Evolutionary conservation across 2,888 invertebrate genomes (phyloP).

Genomic region (Eurytoma californica): DNA sequence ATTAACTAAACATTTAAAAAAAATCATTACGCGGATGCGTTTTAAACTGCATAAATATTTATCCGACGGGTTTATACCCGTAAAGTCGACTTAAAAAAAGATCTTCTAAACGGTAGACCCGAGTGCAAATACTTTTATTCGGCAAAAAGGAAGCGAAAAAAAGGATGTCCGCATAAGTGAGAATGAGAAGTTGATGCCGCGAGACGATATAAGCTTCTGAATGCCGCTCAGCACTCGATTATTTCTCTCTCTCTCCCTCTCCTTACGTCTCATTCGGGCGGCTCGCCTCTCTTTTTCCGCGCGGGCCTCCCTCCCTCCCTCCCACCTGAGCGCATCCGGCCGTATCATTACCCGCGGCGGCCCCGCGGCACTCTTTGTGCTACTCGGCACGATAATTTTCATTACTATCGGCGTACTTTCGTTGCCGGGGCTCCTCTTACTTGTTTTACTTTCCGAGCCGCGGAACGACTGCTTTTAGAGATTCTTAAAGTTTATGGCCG

Average conservation of each 20-base stretch:
- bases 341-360: conserved; percentile 68
- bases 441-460: conserved; percentile 44
- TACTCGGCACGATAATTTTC: conserved; percentile 65
- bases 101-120: no score
- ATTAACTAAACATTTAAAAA: no score
- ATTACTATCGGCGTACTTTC: conserved; percentile 65
- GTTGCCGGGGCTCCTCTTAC: conserved; percentile 17
- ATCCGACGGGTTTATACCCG: no score
- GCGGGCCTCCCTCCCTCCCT: conserved; percentile 16
- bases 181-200: conserved; percentile 3
- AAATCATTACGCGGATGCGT: no score
- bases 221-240: conserved; percentile 31
- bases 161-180: conserved; percentile 5
- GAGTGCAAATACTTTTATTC: no score
- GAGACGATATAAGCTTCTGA: conserved; percentile 38
- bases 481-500: conserved; percentile 48
- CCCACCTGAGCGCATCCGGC: conserved; percentile 48
- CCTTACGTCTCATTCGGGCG: conserved; percentile 46
- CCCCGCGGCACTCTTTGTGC: conserved; percentile 69
- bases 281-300: conserved; percentile 41
- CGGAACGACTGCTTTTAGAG: conserved; percentile 50
- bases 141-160: neutral
- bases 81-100: no score
- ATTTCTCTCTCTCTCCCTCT: conserved; percentile 43
- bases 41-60: no score